Conservation (phyloP, 2,888 invertebrate species). For the Choristoneura rosaceana region DNA sequence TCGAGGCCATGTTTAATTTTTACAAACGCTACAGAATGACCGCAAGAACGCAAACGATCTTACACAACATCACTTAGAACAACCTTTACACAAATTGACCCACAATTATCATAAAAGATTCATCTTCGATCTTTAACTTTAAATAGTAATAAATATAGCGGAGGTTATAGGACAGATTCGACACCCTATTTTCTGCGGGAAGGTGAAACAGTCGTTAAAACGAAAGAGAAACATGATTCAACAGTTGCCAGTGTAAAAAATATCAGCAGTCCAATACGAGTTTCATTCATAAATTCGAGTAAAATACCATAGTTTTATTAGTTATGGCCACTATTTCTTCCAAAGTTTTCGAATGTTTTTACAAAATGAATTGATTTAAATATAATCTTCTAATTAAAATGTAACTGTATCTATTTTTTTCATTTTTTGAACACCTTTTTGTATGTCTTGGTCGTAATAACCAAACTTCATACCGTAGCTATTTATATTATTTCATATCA, state of each 20-base stretch:
- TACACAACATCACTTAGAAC: constrained; percentile 85
- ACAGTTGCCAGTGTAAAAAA: constrained; percentile 74
- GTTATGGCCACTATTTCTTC: constrained; percentile 8
- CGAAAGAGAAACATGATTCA: constrained; percentile 76
- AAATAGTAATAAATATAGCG: constrained; percentile 82
- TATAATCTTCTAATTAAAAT: too few relatives aligned
- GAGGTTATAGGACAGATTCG: constrained; percentile 85
- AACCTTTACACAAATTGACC: constrained; percentile 84
- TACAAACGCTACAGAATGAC: constrained; percentile 83
- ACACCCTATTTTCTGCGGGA: constrained; percentile 87
- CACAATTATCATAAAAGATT: constrained; percentile 90
- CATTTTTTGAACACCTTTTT: background rate
- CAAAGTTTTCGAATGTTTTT: background rate
- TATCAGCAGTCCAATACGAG: constrained; percentile 46
- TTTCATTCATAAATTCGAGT: constrained; percentile 59
- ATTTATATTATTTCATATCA: background rate
- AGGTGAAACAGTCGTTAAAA: constrained; percentile 81
- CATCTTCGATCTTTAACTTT: constrained; percentile 86
- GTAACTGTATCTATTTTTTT: background rate
- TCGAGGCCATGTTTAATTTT: constrained; percentile 93
- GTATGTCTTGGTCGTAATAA: background rate
- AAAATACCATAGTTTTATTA: constrained; percentile 20
- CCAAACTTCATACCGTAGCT: background rate
- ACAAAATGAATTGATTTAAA: too few relatives aligned
- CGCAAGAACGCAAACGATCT: constrained; percentile 83